Evolutionary conservation across 35 echinoderm and acorn worm species (phyloP), one percentile per base, ranked within the genome.

Genomic region (Ophiothrix spiculata): DNA sequence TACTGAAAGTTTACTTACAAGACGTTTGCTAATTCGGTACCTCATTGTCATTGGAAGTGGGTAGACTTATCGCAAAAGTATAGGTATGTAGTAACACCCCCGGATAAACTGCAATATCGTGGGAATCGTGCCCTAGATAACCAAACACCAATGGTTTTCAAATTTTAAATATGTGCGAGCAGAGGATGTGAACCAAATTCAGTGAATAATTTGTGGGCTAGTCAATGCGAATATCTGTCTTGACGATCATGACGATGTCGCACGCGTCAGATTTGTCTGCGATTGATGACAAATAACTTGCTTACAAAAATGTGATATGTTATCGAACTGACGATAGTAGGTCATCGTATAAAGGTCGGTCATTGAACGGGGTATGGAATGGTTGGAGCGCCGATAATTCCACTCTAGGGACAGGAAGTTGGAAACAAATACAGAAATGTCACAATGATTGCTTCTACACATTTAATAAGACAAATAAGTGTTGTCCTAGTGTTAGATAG

Each of bases 141-240:
- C 19, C 17, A 15, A 69, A 69, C 60, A n/a, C 60, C 25, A n/a
- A 69, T 25, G 60, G 16, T 28, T 25, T 15, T 69, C 60, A 69
- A 69, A 25, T 69, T 69, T 69, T 69, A 69, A 69, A 69, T 69
- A 69, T 69, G n/a, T n/a, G n/a, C n/a, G n/a, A n/a, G n/a, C n/a
- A n/a, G n/a, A n/a, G n/a, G n/a, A n/a, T n/a, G 6, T 69, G 60
- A 69, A 69, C 60, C 60, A 69, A 69, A 69, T 69, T 69, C 60
- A 69, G 8, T 69, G 60, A 69, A 69, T 69, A 69, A 25, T 69
- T 69, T 69, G 60, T 54, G 45, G 8, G 8, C 45, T 54, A 8
- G 45, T 69, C 60, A 69, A 69, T 69, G 29, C 6, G 29, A 28
- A 28, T 25, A 69, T 15, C 60, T 69, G 60, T 69, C 60, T n/a